phyloP scores from a whole-genome alignment of 2,113 vertebrate species.

The Isichthys henryi region DNA sequence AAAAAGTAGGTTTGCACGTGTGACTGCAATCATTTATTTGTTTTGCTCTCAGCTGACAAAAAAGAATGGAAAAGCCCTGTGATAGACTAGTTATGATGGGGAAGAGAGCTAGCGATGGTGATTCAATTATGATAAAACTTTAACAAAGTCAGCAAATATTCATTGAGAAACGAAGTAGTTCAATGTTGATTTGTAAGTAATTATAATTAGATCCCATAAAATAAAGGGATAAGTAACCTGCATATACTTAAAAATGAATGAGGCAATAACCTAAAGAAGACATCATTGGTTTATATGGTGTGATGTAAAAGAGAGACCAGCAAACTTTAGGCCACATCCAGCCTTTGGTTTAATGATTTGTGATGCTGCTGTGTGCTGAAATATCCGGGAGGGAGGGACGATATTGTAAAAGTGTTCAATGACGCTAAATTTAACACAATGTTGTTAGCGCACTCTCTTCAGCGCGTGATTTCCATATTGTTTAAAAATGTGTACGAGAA shows the following conservation, averaged over 20 bases:
- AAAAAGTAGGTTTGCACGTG: not conserved
- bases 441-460: not conserved
- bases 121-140: not conserved
- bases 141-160: not conserved
- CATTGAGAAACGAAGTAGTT: not conserved
- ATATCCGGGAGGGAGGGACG: conserved; percentile 14
- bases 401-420: conserved; percentile 5
- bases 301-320: conserved; percentile 57
- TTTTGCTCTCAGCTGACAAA: not conserved
- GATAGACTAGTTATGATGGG: not conserved
- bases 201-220: not conserved
- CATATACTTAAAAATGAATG: not conserved
- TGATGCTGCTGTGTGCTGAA: not conserved
- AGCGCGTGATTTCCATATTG: not conserved
- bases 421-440: not conserved
- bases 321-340: conserved; percentile 48
- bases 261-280: conserved; percentile 38
- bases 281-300: conserved; percentile 50
- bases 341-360: conserved; percentile 35
- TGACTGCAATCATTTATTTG: not conserved
- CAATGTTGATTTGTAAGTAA: not conserved
- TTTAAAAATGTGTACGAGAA: not conserved
- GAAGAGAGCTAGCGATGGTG: not conserved
- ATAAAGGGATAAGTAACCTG: not conserved
- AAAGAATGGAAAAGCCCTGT: not conserved